Evolutionary conservation across 1,140 invertebrate species (phyloP), one percentile per base, ranked within the genome.

Genomic region (Dendroctonus valens): DNA sequence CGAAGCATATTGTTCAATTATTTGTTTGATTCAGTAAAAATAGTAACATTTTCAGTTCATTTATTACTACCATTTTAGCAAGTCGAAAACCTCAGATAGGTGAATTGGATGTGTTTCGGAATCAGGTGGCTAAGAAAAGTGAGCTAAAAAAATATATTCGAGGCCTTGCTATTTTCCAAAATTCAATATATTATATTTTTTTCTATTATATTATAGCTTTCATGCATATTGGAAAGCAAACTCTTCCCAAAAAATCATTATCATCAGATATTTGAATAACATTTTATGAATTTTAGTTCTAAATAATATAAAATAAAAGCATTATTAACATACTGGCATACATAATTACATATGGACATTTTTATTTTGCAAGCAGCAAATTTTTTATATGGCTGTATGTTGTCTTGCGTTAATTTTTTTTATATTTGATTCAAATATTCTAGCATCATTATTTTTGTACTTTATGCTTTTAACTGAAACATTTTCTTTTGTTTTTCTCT

Each of bases 181-280:
- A 11, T 48, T 11, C 14, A 48, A 48, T 48, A 7, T 48, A 48
- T 48, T n/a, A n/a, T n/a, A 48, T 48, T n/a, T n/a, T n/a, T n/a
- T 48, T 48, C 46, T 7, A 14, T 48, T 48, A n/a, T 11, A 11
- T 14, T 48, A 14, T 14, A 48, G 46, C 26, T 26, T 26, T 26
- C 26, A 48, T 48, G 46, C 46, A n/a, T 6, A 11, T 48, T 48
- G 14, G 5, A 7, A 48, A 11, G 14, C 46, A 48, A 48, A n/a
- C 5, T 14, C 11, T 11, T 14, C 5, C 14, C 46, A 6, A n/a
- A 48, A 48, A 14, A 48, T 7, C 5, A 11, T 14, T 48, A 48
- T 14, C 14, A 6, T n/a, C 26, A 26, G 26, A 26, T 26, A 2
- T 26, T 26, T 26, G 26, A 26, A 26, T 26, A 2, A 26, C 1